A percentile compares a stretch with the other conserved stretches of the same genome.
Evolutionary conservation across 2,113 vertebrate species (phyloP).

Genomic region (Coracopsis vasa): DNA sequence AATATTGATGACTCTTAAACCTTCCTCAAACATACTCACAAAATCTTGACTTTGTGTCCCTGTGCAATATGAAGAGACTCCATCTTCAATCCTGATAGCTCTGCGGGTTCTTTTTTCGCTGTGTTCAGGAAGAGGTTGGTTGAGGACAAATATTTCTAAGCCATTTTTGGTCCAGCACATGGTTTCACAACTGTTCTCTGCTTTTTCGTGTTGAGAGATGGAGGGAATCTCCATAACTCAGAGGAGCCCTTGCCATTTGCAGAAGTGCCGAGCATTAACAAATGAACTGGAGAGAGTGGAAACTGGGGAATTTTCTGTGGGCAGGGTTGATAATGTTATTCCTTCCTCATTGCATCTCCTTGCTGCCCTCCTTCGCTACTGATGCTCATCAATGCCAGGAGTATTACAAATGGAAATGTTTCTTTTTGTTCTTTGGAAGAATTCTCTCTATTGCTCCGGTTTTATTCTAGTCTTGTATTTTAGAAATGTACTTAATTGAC

Average conservation of each 20-base stretch:
- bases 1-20: not conserved
- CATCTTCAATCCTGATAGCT: not conserved
- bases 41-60: constrained; percentile 20
- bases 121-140: constrained; percentile 49
- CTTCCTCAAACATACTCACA: constrained; percentile 39
- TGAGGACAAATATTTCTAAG: not conserved
- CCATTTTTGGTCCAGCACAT: not conserved
- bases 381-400: constrained; percentile 39
- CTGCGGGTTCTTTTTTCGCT: constrained; percentile 19
- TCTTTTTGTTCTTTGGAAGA: constrained; percentile 57
- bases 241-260: not conserved
- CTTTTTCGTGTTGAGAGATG: not conserved
- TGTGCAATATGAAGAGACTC: constrained; percentile 54
- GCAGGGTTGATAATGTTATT: constrained; percentile 23
- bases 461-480: constrained; percentile 70
- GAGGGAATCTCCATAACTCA: not conserved
- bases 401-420: constrained; percentile 47
- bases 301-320: constrained; percentile 22
- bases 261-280: not conserved
- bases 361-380: constrained; percentile 18
- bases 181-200: not conserved
- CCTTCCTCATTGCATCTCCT: not conserved
- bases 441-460: constrained; percentile 56
- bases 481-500: constrained; percentile 50
- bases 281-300: constrained; percentile 13